Base-by-base conservation (phyloP, 2,888 invertebrate species). In the Disparrhopalites patrizii region DNA sequence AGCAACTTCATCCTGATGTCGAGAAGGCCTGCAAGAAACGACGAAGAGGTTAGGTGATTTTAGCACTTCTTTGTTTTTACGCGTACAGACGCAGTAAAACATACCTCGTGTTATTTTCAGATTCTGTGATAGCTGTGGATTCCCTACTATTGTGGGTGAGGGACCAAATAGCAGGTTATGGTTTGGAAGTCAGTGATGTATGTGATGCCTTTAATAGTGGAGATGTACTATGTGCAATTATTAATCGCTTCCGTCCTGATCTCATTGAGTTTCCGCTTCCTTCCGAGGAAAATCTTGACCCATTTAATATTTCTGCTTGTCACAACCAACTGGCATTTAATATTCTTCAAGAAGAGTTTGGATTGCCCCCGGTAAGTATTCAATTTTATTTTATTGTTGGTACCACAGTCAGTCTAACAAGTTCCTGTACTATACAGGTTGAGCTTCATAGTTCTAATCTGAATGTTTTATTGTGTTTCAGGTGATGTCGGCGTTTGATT, bases 231-330 rank as follows among this genome's bases (percentile, higher is more conserved):
- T 87, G 87, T 80, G 87, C 88, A 67, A 85, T 93, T 74, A 84
- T 93, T 72, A 85, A 86, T 76, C 87, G 91, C 70, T 96, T 95
- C 82, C 85, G 95, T 67, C 96, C 96, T 2, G 93, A 95, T 81
- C 83, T 96, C 76, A 83, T 95, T 73, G 90, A 93, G 74, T 86
- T 87, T 77, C 83, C 83, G 76, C 81, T 84, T 60, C 81, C 90
- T 55, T 83, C 85, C 76, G 83, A 85, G 63, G 83, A 85, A 73
- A 86, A 86, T 69, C 80, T 85, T 3, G 82, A 73, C 54, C 72
- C 72, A 18, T 15, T 70, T 13, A 67, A 71, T 38, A 70, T 68
- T 10, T 73, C 73, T 3, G 73, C 83, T 33, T 84, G 85, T 72
- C 87, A 90, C 77, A 90, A 91, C 78, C 87, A 91, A 76, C 79